Evolutionary conservation across 2,888 invertebrate species (phyloP).

Genomic region (Torymus auratus): DNA sequence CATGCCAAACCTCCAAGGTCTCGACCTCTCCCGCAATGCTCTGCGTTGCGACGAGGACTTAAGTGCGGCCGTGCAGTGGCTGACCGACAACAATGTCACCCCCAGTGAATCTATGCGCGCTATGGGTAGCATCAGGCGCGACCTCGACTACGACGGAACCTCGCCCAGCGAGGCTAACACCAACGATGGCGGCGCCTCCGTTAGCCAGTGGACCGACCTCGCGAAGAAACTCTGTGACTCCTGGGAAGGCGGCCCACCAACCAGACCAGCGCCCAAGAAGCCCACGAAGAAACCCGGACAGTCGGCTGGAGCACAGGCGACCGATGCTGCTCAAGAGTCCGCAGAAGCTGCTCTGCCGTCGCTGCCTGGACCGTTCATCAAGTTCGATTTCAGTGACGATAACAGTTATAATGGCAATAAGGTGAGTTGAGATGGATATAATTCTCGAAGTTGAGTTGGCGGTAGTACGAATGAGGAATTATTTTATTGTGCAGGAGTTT

Average conservation of each 20-base stretch:
- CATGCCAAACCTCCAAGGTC: conserved; percentile 79
- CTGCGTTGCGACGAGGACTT: conserved; percentile 84
- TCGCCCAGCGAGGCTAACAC: conserved; percentile 6
- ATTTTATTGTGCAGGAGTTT: too few species aligned
- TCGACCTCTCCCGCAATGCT: conserved; percentile 83
- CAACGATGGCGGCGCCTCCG: conserved; percentile 58
- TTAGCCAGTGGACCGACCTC: conserved; percentile 73
- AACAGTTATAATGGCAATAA: conserved; percentile 1
- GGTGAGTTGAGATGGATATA: conserved; percentile 8
- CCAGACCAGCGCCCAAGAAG: conserved; percentile 61
- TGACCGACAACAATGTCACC: conserved; percentile 80
- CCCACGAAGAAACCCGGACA: conserved; percentile 37
- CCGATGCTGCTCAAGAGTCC: background rate
- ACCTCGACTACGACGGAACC: conserved; percentile 64
- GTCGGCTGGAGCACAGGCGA: background rate
- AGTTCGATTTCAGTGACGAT: conserved; percentile 53
- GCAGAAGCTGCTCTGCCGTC: conserved; percentile 7
- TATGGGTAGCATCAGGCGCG: conserved; percentile 64
- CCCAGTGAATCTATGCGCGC: conserved; percentile 75
- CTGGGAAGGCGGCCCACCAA: conserved; percentile 67
- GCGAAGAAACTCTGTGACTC: conserved; percentile 71
- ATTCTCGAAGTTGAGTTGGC: too few species aligned
- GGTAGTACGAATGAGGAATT: too few species aligned
- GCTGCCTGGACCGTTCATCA: conserved; percentile 49
- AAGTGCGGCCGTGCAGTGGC: conserved; percentile 82